phyloP scores from a whole-genome alignment of 2,113 vertebrate species.

The Podiceps cristatus region DNA sequence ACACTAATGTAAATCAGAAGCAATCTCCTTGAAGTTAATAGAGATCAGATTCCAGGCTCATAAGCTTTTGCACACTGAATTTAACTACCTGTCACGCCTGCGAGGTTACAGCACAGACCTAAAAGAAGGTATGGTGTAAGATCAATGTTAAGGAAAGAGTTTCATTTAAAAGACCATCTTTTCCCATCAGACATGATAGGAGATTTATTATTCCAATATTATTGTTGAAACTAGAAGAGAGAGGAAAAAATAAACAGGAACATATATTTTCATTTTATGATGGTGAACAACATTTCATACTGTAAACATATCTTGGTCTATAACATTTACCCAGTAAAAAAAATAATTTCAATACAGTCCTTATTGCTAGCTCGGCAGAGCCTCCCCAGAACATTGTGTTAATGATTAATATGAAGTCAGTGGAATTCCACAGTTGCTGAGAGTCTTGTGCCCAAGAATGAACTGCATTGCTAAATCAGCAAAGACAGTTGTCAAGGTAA shows the following conservation, averaged over 20 bases:
- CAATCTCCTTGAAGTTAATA: constrained; percentile 42
- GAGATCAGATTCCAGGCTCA: constrained; percentile 35
- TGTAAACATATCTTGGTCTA: constrained; percentile 68
- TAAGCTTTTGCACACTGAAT: constrained; percentile 32
- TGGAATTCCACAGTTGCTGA: constrained; percentile 86
- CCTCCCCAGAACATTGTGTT: constrained; percentile 84
- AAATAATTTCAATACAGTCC: constrained; percentile 74
- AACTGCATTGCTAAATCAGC: constrained; percentile 91
- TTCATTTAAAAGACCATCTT: constrained; percentile 65
- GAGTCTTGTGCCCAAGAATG: constrained; percentile 88
- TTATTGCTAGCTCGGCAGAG: constrained; percentile 80
- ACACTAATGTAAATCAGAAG: constrained; percentile 7
- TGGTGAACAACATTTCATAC: constrained; percentile 52
- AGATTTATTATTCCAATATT: constrained; percentile 70
- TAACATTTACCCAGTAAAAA: constrained; percentile 66
- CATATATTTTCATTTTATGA: constrained; percentile 57
- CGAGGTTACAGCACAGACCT: constrained; percentile 25
- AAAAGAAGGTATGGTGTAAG: constrained; percentile 26
- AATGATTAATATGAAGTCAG: constrained; percentile 90
- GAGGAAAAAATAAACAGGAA: constrained; percentile 56
- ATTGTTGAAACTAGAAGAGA: constrained; percentile 43
- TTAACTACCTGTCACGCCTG: constrained; percentile 57
- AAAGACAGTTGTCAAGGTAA: constrained; percentile 96
- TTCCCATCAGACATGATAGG: constrained; percentile 63
- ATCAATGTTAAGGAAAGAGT: constrained; percentile 59